These are phyloP conservation scores for Lonchura striata DNA, from an alignment of 2,113 vertebrate genomes.

Conservation along the genomic window DNA sequence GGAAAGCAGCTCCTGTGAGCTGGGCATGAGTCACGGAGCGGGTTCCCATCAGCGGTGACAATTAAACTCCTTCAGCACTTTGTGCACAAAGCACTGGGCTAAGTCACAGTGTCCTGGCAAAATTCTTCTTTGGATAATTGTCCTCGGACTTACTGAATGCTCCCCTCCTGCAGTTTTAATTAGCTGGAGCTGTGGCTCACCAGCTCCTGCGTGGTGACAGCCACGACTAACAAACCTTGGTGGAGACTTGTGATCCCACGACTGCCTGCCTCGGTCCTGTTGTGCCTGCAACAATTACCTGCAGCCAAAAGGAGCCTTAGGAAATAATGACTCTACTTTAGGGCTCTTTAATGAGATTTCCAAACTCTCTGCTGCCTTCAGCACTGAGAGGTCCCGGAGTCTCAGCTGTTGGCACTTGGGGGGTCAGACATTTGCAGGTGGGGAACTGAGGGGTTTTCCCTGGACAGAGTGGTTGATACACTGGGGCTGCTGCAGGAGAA, in stretches of 20 bases:
- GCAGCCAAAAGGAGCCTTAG: background rate
- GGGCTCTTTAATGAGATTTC: background rate
- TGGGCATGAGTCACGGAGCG: background rate
- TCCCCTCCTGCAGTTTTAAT: background rate
- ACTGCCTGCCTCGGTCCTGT: background rate
- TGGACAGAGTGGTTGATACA: background rate
- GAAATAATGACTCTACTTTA: background rate
- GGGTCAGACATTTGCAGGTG: too few relatives aligned
- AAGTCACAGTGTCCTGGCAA: background rate
- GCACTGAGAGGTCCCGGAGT: accelerated
- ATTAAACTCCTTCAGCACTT: background rate
- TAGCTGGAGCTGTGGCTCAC: background rate
- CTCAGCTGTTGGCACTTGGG: background rate
- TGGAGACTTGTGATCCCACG: background rate
- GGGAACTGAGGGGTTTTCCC: background rate
- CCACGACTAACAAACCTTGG: background rate
- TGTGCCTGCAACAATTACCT: background rate
- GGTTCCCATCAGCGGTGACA: background rate
- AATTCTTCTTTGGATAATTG: background rate
- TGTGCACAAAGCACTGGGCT: background rate
- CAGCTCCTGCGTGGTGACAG: background rate
- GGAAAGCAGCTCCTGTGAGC: background rate
- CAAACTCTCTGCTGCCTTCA: background rate
- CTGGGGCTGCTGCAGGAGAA: background rate
- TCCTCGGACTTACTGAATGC: background rate